Percentiles rank a stretch among this genome's conserved stretches.
These are phyloP conservation scores for Gymnothorax reevesii DNA, from an alignment of 2,797 vertebrate genomes.

Conservation along the genomic window DNA sequence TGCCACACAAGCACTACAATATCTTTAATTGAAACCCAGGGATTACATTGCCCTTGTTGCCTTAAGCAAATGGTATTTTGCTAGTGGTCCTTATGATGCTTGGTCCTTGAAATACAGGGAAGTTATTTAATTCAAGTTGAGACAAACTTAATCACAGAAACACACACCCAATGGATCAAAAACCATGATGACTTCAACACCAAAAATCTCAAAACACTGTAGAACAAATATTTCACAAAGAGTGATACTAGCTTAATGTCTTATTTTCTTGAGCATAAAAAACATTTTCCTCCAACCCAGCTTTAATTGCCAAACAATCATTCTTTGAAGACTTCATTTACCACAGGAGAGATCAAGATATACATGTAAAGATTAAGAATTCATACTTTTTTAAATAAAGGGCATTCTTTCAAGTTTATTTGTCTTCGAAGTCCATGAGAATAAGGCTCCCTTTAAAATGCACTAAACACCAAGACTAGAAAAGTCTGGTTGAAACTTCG, in stretches of 20 bases:
- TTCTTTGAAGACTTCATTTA: neutral
- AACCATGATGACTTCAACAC: neutral
- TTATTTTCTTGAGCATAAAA: neutral
- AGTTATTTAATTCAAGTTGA: neutral
- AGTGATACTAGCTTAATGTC: neutral
- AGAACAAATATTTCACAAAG: neutral
- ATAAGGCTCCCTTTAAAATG: neutral
- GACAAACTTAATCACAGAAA: neutral
- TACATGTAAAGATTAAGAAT: neutral
- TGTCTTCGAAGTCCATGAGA: neutral
- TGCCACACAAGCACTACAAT: neutral
- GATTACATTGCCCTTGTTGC: neutral
- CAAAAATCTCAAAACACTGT: neutral
- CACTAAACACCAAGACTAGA: neutral
- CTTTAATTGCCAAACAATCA: neutral
- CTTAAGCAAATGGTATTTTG: neutral
- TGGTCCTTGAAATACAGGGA: neutral
- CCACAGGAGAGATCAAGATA: neutral
- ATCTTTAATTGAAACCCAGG: neutral
- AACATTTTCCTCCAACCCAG: neutral
- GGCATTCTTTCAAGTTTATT: neutral
- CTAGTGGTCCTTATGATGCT: neutral
- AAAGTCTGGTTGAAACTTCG: neutral
- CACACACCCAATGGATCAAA: neutral
- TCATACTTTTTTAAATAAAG: neutral